Base-by-base conservation (phyloP, 2,888 invertebrate genomes). In the Galeruca laticollis region DNA sequence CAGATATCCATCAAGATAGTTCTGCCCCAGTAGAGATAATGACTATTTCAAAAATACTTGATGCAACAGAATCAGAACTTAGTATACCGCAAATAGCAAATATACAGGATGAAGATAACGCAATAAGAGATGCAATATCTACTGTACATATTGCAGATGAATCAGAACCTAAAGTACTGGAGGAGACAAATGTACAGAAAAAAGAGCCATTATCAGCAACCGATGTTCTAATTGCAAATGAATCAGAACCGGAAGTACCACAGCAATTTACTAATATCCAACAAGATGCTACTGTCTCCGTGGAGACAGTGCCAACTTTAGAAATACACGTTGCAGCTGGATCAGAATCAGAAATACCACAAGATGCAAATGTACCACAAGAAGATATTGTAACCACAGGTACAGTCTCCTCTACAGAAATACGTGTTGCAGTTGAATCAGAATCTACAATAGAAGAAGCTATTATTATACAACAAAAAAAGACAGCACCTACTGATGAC, bases 401-500 rank as follows among this genome's bases (percentile, higher is more conserved):
- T 26, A 26, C 3, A 26, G 26, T 26, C 6, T 26, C 26, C 6
- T 26, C 26, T 6, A 26, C 49, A 49, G 15, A 49, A 49, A 13
- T 11, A 15, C 4, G 6, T 15, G 13, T 15, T 9, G 18, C 8
- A 15, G 15, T 2, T 37, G 21, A 21, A 35, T 21, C 11, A 62
- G 37, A 13, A 26, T 2, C 11, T 20, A 49, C 52, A 10, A 20
- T 18, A 57, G 49, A 18, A 52, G 20, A 68, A 52, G 26, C 33
- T 18, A 57, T 13, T 10, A 21, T 21, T 18, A 47, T 49, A 60
- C 56, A 59, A 59, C 13, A 33, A 49, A 56, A 68, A 64, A 13
- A 64, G 37, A 11, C 35, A 20, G 26, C n/a, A 66, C 20, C 13
- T 40, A 37, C 26, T 26, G 2, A 26, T 26, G 43, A 43, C 11